These are phyloP conservation scores for Pelobates fuscus DNA, from an alignment of 2,113 vertebrate species.

Conservation along the genomic window DNA sequence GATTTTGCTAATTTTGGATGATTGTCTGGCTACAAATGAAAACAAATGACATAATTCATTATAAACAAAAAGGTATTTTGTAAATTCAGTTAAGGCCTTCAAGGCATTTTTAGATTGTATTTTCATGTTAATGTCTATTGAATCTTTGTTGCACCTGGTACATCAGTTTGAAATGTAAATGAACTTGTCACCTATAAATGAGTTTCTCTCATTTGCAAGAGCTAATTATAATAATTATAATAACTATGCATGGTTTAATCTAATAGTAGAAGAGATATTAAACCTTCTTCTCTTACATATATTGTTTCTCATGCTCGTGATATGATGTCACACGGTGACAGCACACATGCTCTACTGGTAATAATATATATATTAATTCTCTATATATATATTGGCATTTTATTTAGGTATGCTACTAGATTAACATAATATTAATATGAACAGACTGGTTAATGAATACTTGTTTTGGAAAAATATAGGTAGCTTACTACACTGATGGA, in stretches of 20 bases:
- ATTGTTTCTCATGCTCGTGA: too few species aligned
- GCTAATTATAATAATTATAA: constrained; percentile 7
- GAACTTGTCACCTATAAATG: not conserved
- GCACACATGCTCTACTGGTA: too few species aligned
- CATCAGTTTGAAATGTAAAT: constrained; percentile 6
- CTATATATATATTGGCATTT: too few species aligned
- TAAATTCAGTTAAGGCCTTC: not conserved
- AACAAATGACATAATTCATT: not conserved
- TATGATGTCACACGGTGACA: too few species aligned
- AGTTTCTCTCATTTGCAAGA: constrained; percentile 3
- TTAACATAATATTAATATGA: too few species aligned
- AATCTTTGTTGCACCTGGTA: not conserved
- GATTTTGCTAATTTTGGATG: not conserved
- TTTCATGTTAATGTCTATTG: not conserved
- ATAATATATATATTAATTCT: too few species aligned
- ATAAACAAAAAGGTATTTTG: not conserved
- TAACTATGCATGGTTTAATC: not conserved
- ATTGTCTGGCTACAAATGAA: constrained; percentile 61
- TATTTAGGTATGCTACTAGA: too few species aligned
- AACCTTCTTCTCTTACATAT: not conserved
- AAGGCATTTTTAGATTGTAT: not conserved
- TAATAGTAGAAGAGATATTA: not conserved
- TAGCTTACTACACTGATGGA: too few species aligned
- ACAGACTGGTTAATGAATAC: too few species aligned
- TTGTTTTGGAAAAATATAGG: too few species aligned